Evolutionary conservation across 2,888 invertebrate genomes (phyloP).

Genomic region (Drosophila suboccidentalis): DNA sequence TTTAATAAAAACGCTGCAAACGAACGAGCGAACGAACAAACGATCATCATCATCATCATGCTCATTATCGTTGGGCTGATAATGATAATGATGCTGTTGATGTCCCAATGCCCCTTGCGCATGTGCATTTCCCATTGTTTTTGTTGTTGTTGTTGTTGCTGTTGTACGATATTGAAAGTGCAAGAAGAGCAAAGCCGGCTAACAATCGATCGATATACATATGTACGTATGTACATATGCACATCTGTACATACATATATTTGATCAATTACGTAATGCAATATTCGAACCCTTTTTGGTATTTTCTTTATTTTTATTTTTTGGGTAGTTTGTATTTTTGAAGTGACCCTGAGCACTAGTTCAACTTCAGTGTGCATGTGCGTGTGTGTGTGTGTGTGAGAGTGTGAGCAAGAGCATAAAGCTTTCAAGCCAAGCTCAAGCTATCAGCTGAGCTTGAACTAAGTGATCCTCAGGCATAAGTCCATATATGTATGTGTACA

Average conservation of each 20-base stretch:
- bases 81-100: constrained; percentile 23
- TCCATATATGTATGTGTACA: constrained; percentile 17
- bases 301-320: not conserved
- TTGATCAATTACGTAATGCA: constrained; percentile 54
- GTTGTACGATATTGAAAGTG: constrained; percentile 35
- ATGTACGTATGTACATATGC: not conserved
- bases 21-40: not conserved
- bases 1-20: constrained; percentile 31
- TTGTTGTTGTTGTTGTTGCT: not conserved
- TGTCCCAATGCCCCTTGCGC: constrained; percentile 15
- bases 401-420: constrained; percentile 13
- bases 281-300: constrained; percentile 43
- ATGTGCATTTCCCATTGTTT: constrained; percentile 2
- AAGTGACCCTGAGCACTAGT: constrained; percentile 52
- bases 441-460: constrained; percentile 64
- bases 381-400: not conserved
- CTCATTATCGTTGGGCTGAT: constrained; percentile 18
- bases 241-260: not conserved
- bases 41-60: constrained; percentile 1
- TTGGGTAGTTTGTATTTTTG: constrained; percentile 8
- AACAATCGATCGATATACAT: constrained; percentile 5
- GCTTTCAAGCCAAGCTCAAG: constrained; percentile 47
- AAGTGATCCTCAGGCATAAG: constrained; percentile 53
- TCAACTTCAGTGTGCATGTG: constrained; percentile 15
- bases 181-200: constrained; percentile 44